Percentiles rank a stretch among this genome's conserved stretches.
Conservation (phyloP, 2,888 invertebrate genomes). For the Sarcophaga rosellei region DNA sequence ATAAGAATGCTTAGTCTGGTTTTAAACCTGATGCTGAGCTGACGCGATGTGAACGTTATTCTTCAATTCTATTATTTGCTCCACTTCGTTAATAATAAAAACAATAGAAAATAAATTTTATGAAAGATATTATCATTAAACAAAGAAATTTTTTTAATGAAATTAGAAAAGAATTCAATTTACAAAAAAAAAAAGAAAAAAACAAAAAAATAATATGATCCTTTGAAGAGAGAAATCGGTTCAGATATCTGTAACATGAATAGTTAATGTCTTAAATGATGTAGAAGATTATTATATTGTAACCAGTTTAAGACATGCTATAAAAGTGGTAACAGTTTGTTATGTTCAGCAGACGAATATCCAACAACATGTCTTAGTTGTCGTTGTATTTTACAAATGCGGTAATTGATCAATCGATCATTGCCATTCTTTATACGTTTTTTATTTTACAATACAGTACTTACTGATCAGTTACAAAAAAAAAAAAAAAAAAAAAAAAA, state of each 20-base stretch:
- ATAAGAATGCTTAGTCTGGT: neutral
- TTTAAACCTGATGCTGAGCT: constrained; percentile 21
- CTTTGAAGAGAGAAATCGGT: constrained; percentile 24
- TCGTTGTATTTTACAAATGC: constrained; percentile 27
- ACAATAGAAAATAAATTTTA: neutral
- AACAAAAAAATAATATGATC: neutral
- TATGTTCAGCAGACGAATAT: constrained; percentile 7
- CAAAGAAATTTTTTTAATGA: neutral
- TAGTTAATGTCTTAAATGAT: constrained; percentile 8
- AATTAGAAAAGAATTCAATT: constrained; percentile 38
- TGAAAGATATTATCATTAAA: neutral
- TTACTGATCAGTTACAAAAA: constrained; percentile 1
- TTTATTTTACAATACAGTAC: neutral
- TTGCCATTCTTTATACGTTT: constrained; percentile 30
- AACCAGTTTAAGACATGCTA: neutral
- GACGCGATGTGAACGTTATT: neutral
- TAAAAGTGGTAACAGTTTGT: constrained; percentile 33
- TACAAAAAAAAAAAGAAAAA: neutral
- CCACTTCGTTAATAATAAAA: neutral
- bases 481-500: neutral
- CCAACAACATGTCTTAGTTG: constrained; percentile 7
- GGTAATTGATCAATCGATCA: constrained; percentile 62
- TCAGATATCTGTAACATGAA: constrained; percentile 43
- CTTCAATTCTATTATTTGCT: neutral
- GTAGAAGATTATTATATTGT: constrained; percentile 33